These are phyloP conservation scores for Saguinus midas DNA, from an alignment of 2,113 vertebrate genomes.

Conservation along the genomic window DNA sequence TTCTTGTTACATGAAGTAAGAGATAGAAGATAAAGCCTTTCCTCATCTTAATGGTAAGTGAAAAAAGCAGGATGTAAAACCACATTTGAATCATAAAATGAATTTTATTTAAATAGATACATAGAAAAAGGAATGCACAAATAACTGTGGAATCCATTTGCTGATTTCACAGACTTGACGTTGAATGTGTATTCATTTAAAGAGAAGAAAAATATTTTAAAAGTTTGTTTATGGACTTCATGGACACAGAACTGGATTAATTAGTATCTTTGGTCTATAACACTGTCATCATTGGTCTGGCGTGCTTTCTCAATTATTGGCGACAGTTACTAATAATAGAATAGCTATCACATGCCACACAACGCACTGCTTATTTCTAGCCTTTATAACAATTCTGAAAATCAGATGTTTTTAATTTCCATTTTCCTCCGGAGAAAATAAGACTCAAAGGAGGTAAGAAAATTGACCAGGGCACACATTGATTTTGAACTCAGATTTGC, in stretches of 20 bases:
- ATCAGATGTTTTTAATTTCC: neutral
- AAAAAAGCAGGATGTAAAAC: conserved; percentile 15
- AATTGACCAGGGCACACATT: neutral
- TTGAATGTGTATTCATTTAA: neutral
- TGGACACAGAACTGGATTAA: neutral
- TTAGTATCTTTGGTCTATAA: neutral
- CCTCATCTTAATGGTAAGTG: neutral
- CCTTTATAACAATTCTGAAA: neutral
- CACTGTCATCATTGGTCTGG: neutral
- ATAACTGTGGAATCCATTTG: neutral
- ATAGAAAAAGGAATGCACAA: neutral
- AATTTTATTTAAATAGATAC: conserved; percentile 8
- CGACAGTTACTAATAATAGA: neutral
- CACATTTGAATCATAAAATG: neutral
- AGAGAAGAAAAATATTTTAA: neutral
- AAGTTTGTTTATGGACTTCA: neutral
- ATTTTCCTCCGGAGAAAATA: neutral
- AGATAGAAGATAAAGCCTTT: conserved; percentile 22
- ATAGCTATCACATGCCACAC: neutral
- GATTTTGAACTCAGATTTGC: conserved; percentile 8
- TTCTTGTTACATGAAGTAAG: conserved; percentile 1
- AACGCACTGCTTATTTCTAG: neutral
- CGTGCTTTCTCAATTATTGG: neutral
- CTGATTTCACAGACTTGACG: neutral
- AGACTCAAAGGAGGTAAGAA: neutral